Base-by-base conservation (phyloP, 92 coral and sea anemone genomes). In the Palythoa grandiflora region DNA sequence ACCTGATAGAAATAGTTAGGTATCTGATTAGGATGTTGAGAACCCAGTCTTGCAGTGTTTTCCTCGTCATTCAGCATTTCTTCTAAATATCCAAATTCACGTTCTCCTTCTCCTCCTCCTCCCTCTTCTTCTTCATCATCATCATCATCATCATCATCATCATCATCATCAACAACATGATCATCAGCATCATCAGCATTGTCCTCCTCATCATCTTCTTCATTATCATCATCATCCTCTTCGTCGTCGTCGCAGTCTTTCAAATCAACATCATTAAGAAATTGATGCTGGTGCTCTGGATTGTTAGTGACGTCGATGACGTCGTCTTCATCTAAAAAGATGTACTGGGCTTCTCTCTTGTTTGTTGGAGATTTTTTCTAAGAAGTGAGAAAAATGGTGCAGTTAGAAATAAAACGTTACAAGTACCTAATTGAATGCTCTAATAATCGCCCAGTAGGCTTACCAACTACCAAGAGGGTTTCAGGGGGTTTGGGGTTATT, bases 311-410 rank as follows among this genome's bases (percentile, higher is more conserved):
- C 84, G 11, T 78, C 84, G 2, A 78, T n/a, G 13, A 78, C 47
- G 21, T 78, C 84, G n/a, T 38, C 71, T 59, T 78, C 84, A 61
- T 78, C 84, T 78, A 36, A 17, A 17, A 78, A 15, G 84, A 59
- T 3, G 50, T 55, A 78, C 21, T 59, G 70, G 63, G 65, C 70
- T 28, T 55, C 36, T 38, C 70, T 54, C 71, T 59, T 36, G 28
- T 78, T 66, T 17, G 15, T 13, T 36, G 2, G 51, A 13, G 54
- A 12, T 59, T 16, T 28, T 21, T 78, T 44, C 6, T 44, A 44
- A 44, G 50, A 44, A 44, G 50, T 44, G 50, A 44, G 50, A 44
- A 44, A 44, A 44, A 44, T 44, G 4, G 5, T 44, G 50, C 50
- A 44, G 50, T 44, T 44, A 44, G 6, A 44, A 44, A 44, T 44